These are phyloP conservation scores for Cheirogaleus medius DNA, from an alignment of 2,113 vertebrate genomes.

Conservation along the genomic window DNA sequence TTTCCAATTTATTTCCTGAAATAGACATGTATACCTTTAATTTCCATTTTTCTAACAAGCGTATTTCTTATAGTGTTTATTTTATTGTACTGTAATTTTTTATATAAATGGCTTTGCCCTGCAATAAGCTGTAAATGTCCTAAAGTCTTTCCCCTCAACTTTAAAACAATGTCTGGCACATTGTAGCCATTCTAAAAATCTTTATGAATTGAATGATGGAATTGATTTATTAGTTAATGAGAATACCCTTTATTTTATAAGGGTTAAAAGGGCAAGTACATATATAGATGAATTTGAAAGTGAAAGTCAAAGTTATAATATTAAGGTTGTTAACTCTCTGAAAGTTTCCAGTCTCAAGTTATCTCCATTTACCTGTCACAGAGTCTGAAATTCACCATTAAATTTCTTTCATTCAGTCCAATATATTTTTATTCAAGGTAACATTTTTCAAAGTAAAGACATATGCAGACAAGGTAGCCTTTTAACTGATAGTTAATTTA, in stretches of 20 bases:
- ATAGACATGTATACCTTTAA: not conserved
- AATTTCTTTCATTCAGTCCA: not conserved
- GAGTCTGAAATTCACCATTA: not conserved
- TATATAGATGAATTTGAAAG: not conserved
- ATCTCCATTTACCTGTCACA: not conserved
- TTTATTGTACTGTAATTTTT: not conserved
- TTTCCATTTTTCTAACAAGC: not conserved
- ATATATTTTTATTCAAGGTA: conserved; percentile 6
- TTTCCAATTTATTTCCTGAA: not conserved
- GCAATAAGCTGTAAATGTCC: not conserved
- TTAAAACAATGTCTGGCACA: not conserved
- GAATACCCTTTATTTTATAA: not conserved
- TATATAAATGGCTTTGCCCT: not conserved
- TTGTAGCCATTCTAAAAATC: not conserved
- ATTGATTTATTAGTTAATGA: not conserved
- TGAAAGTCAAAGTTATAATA: not conserved
- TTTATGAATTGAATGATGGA: not conserved
- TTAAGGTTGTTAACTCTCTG: not conserved
- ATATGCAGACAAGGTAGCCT: not conserved
- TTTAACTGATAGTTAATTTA: not conserved
- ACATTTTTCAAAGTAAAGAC: not conserved
- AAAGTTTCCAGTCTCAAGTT: not conserved
- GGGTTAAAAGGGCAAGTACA: not conserved
- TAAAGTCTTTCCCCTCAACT: not conserved
- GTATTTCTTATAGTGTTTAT: not conserved